Conservation (phyloP, 1,140 invertebrate genomes). For the Diorhabda carinulata region DNA sequence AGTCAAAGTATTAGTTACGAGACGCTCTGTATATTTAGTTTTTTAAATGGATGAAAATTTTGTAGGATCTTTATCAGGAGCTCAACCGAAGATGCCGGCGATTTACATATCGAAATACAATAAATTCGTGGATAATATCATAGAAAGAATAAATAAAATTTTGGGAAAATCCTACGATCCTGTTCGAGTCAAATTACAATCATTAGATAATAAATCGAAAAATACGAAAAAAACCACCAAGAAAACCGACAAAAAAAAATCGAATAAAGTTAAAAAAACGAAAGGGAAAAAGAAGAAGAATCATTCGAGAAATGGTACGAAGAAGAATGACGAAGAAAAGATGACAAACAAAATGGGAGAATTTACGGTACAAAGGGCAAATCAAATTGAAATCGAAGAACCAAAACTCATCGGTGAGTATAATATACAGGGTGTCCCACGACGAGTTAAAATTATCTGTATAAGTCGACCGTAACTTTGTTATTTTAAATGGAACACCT, state of each 20-base stretch:
- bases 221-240: conserved; percentile 24
- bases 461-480: too few species aligned
- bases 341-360: conserved; percentile 37
- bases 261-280: conserved; percentile 33
- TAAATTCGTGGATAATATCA: conserved; percentile 74
- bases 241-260: conserved; percentile 22
- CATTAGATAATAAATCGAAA: conserved; percentile 44
- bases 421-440: not conserved
- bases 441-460: too few species aligned
- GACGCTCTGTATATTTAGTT: too few species aligned
- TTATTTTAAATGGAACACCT: too few species aligned
- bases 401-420: conserved; percentile 5
- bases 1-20: too few species aligned
- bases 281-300: conserved; percentile 34
- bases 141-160: conserved; percentile 73
- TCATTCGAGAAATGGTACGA: conserved; percentile 6
- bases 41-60: not conserved
- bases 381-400: conserved; percentile 5
- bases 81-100: conserved; percentile 53
- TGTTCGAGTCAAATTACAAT: conserved; percentile 72
- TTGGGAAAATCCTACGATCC: conserved; percentile 74
- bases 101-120: conserved; percentile 76
- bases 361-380: conserved; percentile 22
- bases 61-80: conserved; percentile 33
- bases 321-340: not conserved